Evolutionary conservation across 2,888 invertebrate genomes (phyloP), one percentile per base, ranked within the genome.

Genomic region (Flabesymbios commensalis): DNA sequence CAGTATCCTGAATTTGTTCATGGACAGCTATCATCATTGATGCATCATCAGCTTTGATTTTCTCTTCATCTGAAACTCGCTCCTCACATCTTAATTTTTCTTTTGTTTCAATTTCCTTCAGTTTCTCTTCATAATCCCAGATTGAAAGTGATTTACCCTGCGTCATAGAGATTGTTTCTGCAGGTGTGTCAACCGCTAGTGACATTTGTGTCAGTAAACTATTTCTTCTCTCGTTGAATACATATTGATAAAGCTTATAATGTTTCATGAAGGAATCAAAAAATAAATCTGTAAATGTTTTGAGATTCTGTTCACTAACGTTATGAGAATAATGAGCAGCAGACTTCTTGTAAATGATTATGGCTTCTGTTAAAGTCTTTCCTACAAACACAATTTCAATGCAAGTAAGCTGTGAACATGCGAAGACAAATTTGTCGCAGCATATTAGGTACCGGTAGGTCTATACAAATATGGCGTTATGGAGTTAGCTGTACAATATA

Each of bases 231-330:
- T 59, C 57, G 31, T 69, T 71, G 54, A 77, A 77, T n/a, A 76
- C 75, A 65, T 69, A 73, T 59, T 76, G 72, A 59, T 72, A 77
- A 2, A 78, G 71, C 69, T 75, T 74, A 61, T 73, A 78, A 58
- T 79, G 78, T 24, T 68, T 60, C 57, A 79, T 65, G 36, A 75
- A 72, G 48, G 78, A 76, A 24, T 69, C 68, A 61, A 75, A 78
- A 41, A 78, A 59, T 56, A 73, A 76, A 39, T 77, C 74, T 42
- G 75, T 72, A 64, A 70, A 75, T 10, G 74, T 66, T 59, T 75
- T 73, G 51, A 72, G 71, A 51, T 75, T 73, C 47, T 74, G 62
- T 54, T 75, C 72, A 17, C 72, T 72, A 19, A 78, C 63, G 17
- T 54, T 51, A 10, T 57, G 41, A 24, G 67, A 49, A 22, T 74